Percentiles rank a stretch among this genome's conserved stretches.
Conservation (phyloP, 92 coral and sea anemone species). For the Porites divaricata region DNA sequence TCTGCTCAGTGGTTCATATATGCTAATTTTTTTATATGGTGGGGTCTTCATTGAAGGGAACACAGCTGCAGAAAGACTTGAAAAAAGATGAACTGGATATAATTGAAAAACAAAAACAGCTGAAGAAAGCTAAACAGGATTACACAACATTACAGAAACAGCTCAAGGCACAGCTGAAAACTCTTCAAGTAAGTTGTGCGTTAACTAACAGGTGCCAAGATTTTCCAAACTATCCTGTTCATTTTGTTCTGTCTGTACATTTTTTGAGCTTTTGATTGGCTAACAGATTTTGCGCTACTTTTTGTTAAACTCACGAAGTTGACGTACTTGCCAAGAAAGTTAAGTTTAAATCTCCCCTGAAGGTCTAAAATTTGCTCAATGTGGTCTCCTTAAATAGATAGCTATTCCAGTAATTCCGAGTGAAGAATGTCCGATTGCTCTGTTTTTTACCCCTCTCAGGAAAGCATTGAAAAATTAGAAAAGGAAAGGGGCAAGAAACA, state of each 20-base stretch:
- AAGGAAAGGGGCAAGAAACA: slow-evolving; percentile 69
- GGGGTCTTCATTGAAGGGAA: slow-evolving; percentile 62
- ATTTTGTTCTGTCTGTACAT: too few relatives aligned
- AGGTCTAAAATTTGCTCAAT: too few relatives aligned
- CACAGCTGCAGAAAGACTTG: slow-evolving; percentile 84
- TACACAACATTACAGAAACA: slow-evolving; percentile 87
- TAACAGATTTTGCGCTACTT: not conserved
- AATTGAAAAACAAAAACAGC: slow-evolving; percentile 80
- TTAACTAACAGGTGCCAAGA: not conserved
- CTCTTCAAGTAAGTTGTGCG: slow-evolving; percentile 69
- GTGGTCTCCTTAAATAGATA: too few relatives aligned
- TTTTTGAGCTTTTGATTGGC: too few relatives aligned
- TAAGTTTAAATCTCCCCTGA: not conserved
- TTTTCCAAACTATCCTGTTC: too few relatives aligned
- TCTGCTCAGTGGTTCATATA: too few relatives aligned
- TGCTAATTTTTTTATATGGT: not conserved
- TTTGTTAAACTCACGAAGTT: not conserved
- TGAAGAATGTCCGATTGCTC: not conserved
- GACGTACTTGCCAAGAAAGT: not conserved
- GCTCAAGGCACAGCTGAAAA: slow-evolving; percentile 76
- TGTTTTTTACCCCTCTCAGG: slow-evolving; percentile 43
- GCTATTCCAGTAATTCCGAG: not conserved
- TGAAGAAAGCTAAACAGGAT: slow-evolving; percentile 85
- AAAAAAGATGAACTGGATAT: slow-evolving; percentile 87
- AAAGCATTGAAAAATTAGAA: slow-evolving; percentile 72